phyloP scores from a whole-genome alignment of 2,113 vertebrate species.

The Rhinichthys klamathensis region DNA sequence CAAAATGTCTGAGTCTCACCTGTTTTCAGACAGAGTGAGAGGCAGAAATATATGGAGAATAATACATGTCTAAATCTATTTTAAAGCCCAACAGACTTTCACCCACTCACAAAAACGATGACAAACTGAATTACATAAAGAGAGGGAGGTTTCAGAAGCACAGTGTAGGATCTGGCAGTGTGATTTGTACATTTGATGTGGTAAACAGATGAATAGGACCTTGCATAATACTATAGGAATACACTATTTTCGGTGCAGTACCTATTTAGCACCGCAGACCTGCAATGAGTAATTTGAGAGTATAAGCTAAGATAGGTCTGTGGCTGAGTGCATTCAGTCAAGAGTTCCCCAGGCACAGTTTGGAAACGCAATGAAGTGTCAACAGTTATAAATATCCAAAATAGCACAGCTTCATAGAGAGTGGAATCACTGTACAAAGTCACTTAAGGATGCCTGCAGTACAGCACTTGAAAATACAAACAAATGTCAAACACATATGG shows the following conservation, averaged over 20 bases:
- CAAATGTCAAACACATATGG: neutral
- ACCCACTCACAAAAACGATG: constrained; percentile 43
- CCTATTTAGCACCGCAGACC: constrained; percentile 44
- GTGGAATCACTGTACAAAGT: neutral
- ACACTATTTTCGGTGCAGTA: constrained; percentile 48
- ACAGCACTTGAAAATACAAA: constrained; percentile 3
- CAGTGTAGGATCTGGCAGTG: constrained; percentile 43
- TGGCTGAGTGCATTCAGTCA: constrained; percentile 12
- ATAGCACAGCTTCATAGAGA: constrained; percentile 10
- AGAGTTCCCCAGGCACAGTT: neutral
- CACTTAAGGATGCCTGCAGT: neutral
- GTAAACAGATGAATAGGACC: constrained; percentile 53
- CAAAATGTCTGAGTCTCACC: constrained; percentile 1
- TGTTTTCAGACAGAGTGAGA: constrained; percentile 21
- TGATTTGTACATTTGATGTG: constrained; percentile 55
- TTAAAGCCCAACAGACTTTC: constrained; percentile 49
- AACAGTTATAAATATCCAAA: constrained; percentile 32
- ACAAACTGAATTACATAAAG: constrained; percentile 53
- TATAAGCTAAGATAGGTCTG: constrained; percentile 28
- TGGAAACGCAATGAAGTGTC: constrained; percentile 5
- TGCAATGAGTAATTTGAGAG: constrained; percentile 39
- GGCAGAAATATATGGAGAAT: neutral
- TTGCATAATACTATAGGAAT: constrained; percentile 52
- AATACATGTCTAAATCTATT: constrained; percentile 48
- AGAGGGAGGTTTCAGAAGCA: constrained; percentile 37